Evolutionary conservation across 2,797 vertebrate genomes (phyloP).

Genomic region (Acanthis flammea): DNA sequence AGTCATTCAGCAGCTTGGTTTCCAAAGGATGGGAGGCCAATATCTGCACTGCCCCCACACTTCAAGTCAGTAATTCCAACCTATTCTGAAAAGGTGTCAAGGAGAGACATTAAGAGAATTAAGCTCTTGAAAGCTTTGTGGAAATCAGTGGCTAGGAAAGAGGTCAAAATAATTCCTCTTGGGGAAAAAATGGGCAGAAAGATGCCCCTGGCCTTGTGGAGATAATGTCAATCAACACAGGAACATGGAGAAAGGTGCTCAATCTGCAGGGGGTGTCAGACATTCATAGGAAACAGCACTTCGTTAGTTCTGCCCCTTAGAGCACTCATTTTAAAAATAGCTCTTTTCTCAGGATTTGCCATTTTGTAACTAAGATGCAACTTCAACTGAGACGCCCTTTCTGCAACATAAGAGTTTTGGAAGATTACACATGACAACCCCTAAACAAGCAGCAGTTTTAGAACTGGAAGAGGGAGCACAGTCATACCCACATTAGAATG

Average conservation of each 20-base stretch:
- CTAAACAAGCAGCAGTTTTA: not conserved
- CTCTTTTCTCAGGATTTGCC: not conserved
- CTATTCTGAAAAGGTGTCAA: not conserved
- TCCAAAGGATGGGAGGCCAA: not conserved
- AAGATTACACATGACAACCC: not conserved
- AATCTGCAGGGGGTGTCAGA: not conserved
- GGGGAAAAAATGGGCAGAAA: not conserved
- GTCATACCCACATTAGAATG: not conserved
- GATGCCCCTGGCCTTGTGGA: not conserved
- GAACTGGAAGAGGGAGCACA: not conserved
- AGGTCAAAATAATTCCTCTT: not conserved
- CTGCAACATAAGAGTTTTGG: not conserved
- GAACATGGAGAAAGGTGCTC: not conserved
- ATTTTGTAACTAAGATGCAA: not conserved
- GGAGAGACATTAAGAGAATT: not conserved
- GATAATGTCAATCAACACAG: not conserved
- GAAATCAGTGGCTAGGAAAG: not conserved
- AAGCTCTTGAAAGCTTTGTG: not conserved
- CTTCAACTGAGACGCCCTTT: not conserved
- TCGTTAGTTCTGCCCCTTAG: accelerated
- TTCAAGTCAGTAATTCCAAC: not conserved
- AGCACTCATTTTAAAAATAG: not conserved
- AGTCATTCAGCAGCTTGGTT: not conserved
- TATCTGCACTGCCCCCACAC: accelerated
- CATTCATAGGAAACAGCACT: not conserved